Evolutionary conservation across 2,888 invertebrate genomes (phyloP).

Genomic region (Dione juno): DNA sequence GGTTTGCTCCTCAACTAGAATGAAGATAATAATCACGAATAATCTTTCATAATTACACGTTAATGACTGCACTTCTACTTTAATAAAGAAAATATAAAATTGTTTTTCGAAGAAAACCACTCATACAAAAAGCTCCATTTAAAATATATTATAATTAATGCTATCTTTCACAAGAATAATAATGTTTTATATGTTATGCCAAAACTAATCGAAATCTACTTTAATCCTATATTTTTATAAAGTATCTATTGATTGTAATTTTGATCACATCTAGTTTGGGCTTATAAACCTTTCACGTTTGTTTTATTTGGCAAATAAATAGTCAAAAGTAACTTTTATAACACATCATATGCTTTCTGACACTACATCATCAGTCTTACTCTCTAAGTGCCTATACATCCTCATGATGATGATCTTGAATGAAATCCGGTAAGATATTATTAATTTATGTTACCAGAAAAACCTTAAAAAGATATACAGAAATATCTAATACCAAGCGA

Average conservation of each 20-base stretch:
- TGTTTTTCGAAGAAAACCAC: background rate
- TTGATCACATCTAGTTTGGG: no score
- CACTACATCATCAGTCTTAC: no score
- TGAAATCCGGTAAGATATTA: background rate
- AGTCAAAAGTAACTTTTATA: no score
- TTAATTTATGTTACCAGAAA: background rate
- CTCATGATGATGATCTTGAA: background rate
- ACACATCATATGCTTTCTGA: no score
- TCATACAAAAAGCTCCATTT: background rate
- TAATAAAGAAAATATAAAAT: constrained; percentile 11
- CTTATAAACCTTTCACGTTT: no score
- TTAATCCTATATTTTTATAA: background rate
- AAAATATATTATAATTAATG: background rate
- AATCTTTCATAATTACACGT: constrained; percentile 26
- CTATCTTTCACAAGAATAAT: background rate
- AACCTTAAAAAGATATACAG: background rate
- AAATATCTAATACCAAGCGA: background rate
- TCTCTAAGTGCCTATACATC: background rate
- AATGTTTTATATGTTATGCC: background rate
- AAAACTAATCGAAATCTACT: background rate
- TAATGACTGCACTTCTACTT: constrained; percentile 19
- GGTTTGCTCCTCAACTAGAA: constrained; percentile 21
- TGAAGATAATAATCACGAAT: constrained; percentile 27
- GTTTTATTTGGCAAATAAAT: no score
- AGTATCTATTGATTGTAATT: no score